These are phyloP conservation scores for Hirudinaria manillensis DNA, from an alignment of 2,888 invertebrate species.

Conservation along the genomic window DNA sequence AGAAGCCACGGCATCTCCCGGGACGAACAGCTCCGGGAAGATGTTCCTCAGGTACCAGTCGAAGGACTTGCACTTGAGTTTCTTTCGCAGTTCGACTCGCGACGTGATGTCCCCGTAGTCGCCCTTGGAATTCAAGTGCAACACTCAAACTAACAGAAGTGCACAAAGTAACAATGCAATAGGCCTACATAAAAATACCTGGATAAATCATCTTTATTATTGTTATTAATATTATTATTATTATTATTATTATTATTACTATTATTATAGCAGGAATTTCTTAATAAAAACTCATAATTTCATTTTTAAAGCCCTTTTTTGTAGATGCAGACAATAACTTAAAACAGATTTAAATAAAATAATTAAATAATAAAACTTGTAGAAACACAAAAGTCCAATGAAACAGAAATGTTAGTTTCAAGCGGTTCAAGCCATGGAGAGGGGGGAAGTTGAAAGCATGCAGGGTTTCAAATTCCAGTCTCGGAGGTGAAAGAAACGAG, in stretches of 20 bases:
- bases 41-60: conserved; percentile 97
- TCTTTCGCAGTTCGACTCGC: conserved; percentile 72
- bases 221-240: background rate
- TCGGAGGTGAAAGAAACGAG: no score
- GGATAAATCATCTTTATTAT: background rate
- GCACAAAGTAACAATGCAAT: background rate
- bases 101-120: conserved; percentile 88
- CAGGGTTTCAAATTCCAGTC: no score
- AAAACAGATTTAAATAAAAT: no score
- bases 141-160: background rate
- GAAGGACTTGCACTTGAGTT: conserved; percentile 87
- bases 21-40: conserved; percentile 96
- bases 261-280: background rate
- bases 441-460: no score
- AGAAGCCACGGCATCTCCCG: conserved; percentile 82
- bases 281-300: no score
- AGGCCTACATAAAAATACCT: background rate
- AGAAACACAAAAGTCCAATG: no score
- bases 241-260: background rate
- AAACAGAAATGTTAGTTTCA: no score
- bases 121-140: conserved; percentile 60
- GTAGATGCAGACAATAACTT: no score
- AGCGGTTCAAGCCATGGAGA: no score
- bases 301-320: no score
- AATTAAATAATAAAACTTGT: no score